Evolutionary conservation across 1,140 invertebrate species (phyloP).

Genomic region (Araneus ventricosus): DNA sequence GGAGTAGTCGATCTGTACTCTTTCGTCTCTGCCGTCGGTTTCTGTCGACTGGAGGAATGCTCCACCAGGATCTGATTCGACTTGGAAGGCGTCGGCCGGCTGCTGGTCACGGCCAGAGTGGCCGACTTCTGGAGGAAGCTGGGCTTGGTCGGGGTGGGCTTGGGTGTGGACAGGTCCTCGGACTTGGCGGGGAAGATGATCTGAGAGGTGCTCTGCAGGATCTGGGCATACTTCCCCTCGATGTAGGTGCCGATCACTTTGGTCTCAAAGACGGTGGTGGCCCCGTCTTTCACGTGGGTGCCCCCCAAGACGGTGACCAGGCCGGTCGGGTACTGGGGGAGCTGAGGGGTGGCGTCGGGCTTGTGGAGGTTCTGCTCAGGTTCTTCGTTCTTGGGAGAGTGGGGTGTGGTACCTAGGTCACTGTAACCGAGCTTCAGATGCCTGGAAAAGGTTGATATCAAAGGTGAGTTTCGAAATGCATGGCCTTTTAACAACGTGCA

Average conservation of each 20-base stretch:
- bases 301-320: conserved; percentile 90
- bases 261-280: conserved; percentile 91
- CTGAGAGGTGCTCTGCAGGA: conserved; percentile 87
- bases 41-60: conserved; percentile 19
- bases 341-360: conserved; percentile 45
- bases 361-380: conserved; percentile 58
- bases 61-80: conserved; percentile 42
- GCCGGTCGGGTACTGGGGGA: conserved; percentile 84
- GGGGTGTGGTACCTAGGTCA: conserved; percentile 50
- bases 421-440: conserved; percentile 65
- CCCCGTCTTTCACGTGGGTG: conserved; percentile 89
- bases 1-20: conserved; percentile 60
- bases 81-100: conserved; percentile 41
- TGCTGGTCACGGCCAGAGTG: conserved; percentile 14
- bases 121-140: conserved; percentile 52
- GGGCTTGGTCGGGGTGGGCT: conserved; percentile 52
- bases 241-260: conserved; percentile 93
- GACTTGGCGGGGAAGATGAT: conserved; percentile 61
- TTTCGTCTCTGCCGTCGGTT: conserved; percentile 6
- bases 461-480: background rate
- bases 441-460: background rate
- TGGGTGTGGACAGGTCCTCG: conserved; percentile 64
- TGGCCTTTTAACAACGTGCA: no score
- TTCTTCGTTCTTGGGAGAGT: conserved; percentile 2
- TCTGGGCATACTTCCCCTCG: conserved; percentile 89